A percentile compares a stretch with the other conserved stretches of the same genome.
Evolutionary conservation across 1,140 invertebrate genomes (phyloP).

Genomic region (Drosophila rufa): DNA sequence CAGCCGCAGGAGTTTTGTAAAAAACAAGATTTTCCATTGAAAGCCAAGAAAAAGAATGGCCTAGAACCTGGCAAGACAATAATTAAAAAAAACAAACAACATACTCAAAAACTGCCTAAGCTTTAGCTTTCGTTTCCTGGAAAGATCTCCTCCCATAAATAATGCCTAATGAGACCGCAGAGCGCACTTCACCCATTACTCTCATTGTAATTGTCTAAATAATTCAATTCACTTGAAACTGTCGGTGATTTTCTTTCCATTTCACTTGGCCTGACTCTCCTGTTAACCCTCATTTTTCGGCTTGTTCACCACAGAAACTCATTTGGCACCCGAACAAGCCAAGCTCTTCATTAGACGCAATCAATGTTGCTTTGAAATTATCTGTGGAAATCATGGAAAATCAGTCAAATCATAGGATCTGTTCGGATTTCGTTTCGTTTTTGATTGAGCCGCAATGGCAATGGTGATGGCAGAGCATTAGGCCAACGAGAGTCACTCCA

Average conservation of each 20-base stretch:
- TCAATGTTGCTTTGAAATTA: conserved; percentile 50
- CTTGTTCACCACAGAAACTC: conserved; percentile 61
- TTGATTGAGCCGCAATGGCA: conserved; percentile 49
- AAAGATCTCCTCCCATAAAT: not conserved
- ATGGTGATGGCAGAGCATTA: conserved; percentile 24
- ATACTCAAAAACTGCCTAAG: not conserved
- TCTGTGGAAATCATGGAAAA: conserved; percentile 58
- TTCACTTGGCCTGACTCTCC: conserved; percentile 27
- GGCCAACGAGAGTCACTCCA: conserved; percentile 44
- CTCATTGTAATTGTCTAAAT: conserved; percentile 27
- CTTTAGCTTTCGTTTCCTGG: conserved; percentile 7
- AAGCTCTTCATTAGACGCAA: conserved; percentile 52
- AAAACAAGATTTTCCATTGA: conserved; percentile 13
- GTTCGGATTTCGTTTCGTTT: conserved; percentile 30
- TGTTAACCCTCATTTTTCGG: conserved; percentile 27
- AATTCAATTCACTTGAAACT: conserved; percentile 37
- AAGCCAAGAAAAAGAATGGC: not conserved
- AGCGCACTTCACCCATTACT: conserved; percentile 10
- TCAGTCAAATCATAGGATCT: conserved; percentile 74
- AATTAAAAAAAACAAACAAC: too few relatives aligned
- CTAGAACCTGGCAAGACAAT: not conserved
- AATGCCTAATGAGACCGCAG: conserved; percentile 24
- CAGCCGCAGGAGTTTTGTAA: conserved; percentile 4
- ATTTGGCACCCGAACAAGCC: conserved; percentile 46
- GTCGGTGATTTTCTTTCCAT: conserved; percentile 32